Conservation (phyloP, 2,888 invertebrate genomes). For the Cotesia congregata region DNA sequence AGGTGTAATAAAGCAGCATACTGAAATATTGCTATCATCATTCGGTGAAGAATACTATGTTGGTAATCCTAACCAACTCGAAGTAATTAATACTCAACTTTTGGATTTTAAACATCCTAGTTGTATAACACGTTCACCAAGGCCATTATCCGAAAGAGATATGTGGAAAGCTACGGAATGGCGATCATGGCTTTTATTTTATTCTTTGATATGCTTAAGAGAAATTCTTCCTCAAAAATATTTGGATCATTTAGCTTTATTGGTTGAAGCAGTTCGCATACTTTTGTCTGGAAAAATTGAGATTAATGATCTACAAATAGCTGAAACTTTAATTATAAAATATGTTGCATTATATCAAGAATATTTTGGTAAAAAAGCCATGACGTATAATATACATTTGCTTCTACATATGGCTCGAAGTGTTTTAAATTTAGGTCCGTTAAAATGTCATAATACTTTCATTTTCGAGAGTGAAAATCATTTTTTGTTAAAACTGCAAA, state of each 20-base stretch:
- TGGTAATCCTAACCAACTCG: background rate
- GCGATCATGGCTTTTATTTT: background rate
- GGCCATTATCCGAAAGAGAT: background rate
- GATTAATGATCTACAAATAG: background rate
- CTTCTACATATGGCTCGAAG: background rate
- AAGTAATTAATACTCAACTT: background rate
- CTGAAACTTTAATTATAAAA: background rate
- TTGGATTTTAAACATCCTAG: background rate
- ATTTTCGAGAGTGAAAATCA: conserved; percentile 17
- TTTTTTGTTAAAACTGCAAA: conserved; percentile 10
- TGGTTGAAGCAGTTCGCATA: background rate
- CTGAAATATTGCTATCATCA: no score
- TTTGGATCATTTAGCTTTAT: background rate
- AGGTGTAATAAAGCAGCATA: no score
- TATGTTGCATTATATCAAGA: background rate
- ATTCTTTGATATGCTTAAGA: background rate
- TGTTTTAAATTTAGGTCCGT: background rate
- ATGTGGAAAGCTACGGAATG: conserved; percentile 4
- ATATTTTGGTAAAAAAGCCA: background rate
- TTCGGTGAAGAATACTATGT: no score
- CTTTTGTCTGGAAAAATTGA: background rate
- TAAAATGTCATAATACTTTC: conserved; percentile 20
- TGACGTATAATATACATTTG: background rate
- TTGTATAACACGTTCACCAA: background rate
- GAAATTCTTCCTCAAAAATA: background rate